Percentiles rank a stretch among this genome's conserved stretches.
Evolutionary conservation across 2,113 vertebrate genomes (phyloP).

Genomic region (Eolophus roseicapilla): DNA sequence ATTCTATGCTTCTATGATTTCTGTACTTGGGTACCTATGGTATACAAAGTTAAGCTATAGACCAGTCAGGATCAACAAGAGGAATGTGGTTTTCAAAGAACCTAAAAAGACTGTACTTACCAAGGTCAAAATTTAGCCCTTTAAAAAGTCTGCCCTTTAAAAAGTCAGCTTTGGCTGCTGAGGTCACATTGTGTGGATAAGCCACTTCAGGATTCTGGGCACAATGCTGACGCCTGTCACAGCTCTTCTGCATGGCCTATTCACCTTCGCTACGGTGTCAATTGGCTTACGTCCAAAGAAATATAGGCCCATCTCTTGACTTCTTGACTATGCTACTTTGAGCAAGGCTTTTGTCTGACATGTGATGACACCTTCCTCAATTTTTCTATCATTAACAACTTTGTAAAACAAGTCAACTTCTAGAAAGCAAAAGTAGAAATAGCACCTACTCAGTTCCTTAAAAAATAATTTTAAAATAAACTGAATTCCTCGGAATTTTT

Average conservation of each 20-base stretch:
- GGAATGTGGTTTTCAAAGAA: neutral
- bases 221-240: accelerated
- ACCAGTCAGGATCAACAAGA: neutral
- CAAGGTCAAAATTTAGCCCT: neutral
- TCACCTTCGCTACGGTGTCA: neutral
- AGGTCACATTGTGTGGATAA: neutral
- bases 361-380: neutral
- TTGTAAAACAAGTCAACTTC: neutral
- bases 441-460: neutral
- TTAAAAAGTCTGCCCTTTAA: neutral
- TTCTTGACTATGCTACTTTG: neutral
- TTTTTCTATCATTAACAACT: neutral
- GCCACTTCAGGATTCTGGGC: neutral
- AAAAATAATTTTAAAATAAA: neutral
- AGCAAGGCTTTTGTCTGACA: neutral
- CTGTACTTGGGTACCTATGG: neutral
- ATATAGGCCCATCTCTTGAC: neutral
- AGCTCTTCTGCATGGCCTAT: neutral
- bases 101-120: neutral
- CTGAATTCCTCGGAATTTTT: neutral
- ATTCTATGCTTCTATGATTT: neutral
- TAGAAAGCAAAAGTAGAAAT: neutral
- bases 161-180: neutral
- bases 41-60: neutral
- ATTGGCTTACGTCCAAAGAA: neutral